phyloP scores from a whole-genome alignment of 2,888 invertebrate species.

The Trilocha varians region DNA sequence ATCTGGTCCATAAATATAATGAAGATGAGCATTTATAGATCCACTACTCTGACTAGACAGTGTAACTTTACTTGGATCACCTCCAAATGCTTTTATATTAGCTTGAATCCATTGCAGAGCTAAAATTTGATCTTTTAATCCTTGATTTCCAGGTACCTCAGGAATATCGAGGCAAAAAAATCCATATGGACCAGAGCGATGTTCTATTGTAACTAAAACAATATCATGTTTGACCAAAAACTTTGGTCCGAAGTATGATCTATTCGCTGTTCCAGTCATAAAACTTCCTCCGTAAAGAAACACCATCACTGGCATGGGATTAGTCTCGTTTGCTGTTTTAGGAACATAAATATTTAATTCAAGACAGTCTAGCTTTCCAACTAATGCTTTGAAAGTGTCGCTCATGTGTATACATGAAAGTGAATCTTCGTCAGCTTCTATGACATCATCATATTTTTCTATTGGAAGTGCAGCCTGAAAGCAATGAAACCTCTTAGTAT shows the following conservation, averaged over 20 bases:
- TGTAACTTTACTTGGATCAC: conserved; percentile 33
- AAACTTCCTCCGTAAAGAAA: conserved; percentile 43
- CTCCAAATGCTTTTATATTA: conserved; percentile 40
- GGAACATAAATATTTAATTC: conserved; percentile 59
- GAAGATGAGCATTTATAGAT: conserved; percentile 29
- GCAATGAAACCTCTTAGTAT: too few relatives aligned
- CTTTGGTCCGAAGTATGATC: conserved; percentile 23
- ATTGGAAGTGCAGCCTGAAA: too few relatives aligned
- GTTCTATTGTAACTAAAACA: conserved; percentile 31
- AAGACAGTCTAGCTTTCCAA: conserved; percentile 24
- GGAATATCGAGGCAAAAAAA: conserved; percentile 41
- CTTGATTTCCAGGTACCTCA: conserved; percentile 42
- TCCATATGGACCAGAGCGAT: conserved; percentile 38
- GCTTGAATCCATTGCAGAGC: conserved; percentile 37
- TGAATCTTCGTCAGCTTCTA: conserved; percentile 26
- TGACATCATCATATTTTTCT: too few relatives aligned
- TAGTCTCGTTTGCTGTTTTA: conserved; percentile 16
- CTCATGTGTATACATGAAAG: conserved; percentile 25
- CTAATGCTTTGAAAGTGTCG: conserved; percentile 16
- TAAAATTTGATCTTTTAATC: conserved; percentile 36
- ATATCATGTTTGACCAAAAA: conserved; percentile 29
- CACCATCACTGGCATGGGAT: conserved; percentile 31
- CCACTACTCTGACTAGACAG: conserved; percentile 40
- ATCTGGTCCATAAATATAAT: conserved; percentile 20
- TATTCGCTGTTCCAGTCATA: conserved; percentile 20